These are phyloP conservation scores for Alcis repandata DNA, from an alignment of 2,888 invertebrate genomes.

Conservation along the genomic window DNA sequence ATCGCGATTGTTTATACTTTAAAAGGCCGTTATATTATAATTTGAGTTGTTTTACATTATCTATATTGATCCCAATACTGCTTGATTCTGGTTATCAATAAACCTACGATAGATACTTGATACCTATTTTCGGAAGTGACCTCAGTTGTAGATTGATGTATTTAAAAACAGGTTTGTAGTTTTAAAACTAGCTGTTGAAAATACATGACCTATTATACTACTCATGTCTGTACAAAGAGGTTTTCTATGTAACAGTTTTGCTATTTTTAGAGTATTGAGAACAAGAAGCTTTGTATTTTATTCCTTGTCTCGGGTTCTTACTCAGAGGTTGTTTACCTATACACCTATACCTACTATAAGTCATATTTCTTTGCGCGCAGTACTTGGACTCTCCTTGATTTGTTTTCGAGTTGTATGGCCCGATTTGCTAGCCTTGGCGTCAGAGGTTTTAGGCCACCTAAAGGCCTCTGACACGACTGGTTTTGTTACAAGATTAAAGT, in stretches of 20 bases:
- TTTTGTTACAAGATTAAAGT: too few species aligned
- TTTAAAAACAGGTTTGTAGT: conserved; percentile 14
- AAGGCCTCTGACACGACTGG: too few species aligned
- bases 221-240: neutral
- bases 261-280: neutral
- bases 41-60: conserved; percentile 18
- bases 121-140: conserved; percentile 6
- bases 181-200: conserved; percentile 4
- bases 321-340: too few species aligned
- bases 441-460: too few species aligned
- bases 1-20: conserved; percentile 26
- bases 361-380: too few species aligned
- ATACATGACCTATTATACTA: conserved; percentile 20
- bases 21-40: conserved; percentile 21
- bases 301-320: neutral
- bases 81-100: conserved; percentile 21
- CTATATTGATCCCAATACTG: conserved; percentile 11
- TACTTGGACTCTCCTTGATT: too few species aligned
- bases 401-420: too few species aligned
- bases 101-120: neutral
- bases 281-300: neutral
- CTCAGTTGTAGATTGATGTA: conserved; percentile 13
- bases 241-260: neutral
- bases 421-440: too few species aligned
- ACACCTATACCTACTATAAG: too few species aligned